A percentile compares a stretch with the other conserved stretches of the same genome.
phyloP scores from a whole-genome alignment of 2,113 vertebrate species.

The Ceyx melanurus region DNA sequence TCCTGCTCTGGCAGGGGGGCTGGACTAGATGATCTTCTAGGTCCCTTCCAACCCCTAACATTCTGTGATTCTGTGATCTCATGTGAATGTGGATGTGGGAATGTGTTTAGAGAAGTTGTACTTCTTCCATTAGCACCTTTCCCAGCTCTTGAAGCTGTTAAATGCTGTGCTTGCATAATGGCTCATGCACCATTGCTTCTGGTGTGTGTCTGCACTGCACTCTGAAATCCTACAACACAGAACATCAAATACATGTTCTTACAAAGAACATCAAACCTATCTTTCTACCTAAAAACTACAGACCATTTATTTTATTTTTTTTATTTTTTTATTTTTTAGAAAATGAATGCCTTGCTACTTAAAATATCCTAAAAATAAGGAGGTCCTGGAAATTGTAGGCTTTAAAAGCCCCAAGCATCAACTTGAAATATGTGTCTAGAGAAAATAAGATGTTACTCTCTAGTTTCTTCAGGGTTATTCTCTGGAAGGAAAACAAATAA shows the following conservation, averaged over 20 bases:
- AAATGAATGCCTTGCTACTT: not conserved
- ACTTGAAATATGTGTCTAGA: not conserved
- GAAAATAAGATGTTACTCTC: not conserved
- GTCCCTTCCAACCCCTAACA: too few relatives aligned
- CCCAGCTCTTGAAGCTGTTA: not conserved
- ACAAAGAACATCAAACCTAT: not conserved
- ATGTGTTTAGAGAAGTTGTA: not conserved
- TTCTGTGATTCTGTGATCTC: not conserved
- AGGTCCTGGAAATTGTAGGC: not conserved
- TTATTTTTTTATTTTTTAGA: not conserved
- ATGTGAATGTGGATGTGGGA: not conserved
- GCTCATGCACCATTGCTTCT: not conserved
- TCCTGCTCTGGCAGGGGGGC: too few relatives aligned
- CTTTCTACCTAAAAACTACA: not conserved
- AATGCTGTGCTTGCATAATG: not conserved
- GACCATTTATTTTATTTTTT: not conserved
- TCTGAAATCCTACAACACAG: not conserved
- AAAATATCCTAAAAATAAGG: not conserved
- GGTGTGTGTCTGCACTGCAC: rapidly evolving
- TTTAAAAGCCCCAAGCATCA: not conserved
- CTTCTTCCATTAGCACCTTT: not conserved
- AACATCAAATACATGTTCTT: not conserved
- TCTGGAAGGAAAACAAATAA: not conserved
- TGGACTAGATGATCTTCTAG: too few relatives aligned
- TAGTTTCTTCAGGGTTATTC: not conserved